A percentile compares a stretch with the other conserved stretches of the same genome.
These are phyloP conservation scores for Rhabdophis nuchalis DNA, from an alignment of 2,797 vertebrate species.

Conservation along the genomic window DNA sequence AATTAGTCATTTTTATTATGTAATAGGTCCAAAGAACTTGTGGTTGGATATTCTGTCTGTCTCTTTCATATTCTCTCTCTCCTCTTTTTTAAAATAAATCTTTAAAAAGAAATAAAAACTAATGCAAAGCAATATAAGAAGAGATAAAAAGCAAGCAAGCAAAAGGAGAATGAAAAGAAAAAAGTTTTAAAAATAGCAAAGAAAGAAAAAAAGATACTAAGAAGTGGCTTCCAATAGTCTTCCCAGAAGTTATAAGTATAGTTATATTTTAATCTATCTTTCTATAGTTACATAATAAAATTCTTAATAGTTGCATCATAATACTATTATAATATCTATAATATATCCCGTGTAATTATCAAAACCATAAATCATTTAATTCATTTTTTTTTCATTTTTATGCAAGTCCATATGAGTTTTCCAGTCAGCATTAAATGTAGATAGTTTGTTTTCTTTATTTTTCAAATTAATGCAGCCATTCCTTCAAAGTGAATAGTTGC, in stretches of 20 bases:
- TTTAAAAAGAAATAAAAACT: neutral
- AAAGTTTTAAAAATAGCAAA: neutral
- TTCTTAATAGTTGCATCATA: neutral
- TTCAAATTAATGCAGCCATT: neutral
- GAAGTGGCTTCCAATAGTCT: neutral
- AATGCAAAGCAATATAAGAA: neutral
- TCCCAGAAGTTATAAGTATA: neutral
- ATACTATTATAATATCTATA: neutral
- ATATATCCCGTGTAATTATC: neutral
- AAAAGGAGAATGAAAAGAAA: neutral
- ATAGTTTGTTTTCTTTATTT: neutral
- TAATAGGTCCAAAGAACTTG: neutral
- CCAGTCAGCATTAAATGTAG: neutral
- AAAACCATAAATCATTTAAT: neutral
- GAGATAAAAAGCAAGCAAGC: neutral
- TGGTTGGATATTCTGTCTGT: neutral
- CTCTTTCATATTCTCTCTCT: neutral
- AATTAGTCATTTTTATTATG: neutral
- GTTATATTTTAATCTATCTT: neutral
- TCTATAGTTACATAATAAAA: neutral
- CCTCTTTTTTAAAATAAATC: neutral
- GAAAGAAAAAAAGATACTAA: neutral
- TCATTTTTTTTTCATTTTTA: neutral
- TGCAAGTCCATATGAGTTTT: neutral
- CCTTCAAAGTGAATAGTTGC: neutral